Conservation (phyloP, 2,797 vertebrate genomes). For the Myotis pilosus region DNA sequence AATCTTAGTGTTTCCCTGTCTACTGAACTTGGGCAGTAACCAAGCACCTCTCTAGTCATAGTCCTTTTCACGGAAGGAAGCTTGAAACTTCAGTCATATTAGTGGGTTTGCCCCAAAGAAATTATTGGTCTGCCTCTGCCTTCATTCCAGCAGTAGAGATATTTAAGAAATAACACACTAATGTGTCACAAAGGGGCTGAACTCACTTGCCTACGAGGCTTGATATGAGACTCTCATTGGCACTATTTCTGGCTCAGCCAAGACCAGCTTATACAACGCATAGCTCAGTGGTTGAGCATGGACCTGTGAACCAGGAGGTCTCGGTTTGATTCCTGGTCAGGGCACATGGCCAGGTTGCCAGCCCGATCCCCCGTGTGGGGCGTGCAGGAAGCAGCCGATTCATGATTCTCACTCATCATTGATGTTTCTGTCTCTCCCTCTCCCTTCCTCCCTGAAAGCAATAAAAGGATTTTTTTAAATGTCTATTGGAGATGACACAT, state of each 20-base stretch:
- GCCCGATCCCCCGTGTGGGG: too few relatives aligned
- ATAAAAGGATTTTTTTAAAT: neutral
- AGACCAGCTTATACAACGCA: too few relatives aligned
- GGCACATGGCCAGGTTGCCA: too few relatives aligned
- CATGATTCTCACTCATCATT: too few relatives aligned
- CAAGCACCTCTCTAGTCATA: rapidly evolving
- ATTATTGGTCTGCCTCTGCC: neutral
- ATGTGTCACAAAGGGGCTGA: neutral
- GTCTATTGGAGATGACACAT: neutral
- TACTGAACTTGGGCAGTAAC: rapidly evolving
- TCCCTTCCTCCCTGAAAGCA: too few relatives aligned
- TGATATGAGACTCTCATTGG: neutral
- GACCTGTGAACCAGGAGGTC: too few relatives aligned
- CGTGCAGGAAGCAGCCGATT: too few relatives aligned
- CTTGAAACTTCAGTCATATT: neutral
- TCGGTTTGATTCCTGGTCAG: too few relatives aligned
- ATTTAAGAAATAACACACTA: neutral
- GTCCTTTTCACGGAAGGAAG: neutral
- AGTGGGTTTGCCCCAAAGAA: neutral
- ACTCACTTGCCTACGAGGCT: neutral
- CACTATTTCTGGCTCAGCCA: neutral
- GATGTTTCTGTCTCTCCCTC: too few relatives aligned
- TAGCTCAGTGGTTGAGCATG: too few relatives aligned
- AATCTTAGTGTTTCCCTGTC: neutral
- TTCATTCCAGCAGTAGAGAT: neutral